A percentile compares a stretch with the other conserved stretches of the same genome.
Evolutionary conservation across 2,113 vertebrate genomes (phyloP).

Genomic region (Rhineura floridana): DNA sequence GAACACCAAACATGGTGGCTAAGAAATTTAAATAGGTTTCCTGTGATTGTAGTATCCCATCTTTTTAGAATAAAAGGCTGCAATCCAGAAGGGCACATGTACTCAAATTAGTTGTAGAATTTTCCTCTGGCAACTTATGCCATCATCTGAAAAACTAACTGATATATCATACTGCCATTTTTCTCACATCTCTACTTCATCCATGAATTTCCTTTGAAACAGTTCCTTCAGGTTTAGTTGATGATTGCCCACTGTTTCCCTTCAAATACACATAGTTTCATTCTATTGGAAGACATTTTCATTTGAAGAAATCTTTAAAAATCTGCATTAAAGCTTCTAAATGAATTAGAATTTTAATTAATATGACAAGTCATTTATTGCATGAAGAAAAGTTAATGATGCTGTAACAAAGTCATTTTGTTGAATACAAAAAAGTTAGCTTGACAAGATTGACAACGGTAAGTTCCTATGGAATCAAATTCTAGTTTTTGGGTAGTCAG

Average conservation of each 20-base stretch:
- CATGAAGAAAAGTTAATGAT: not conserved
- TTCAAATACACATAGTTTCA: not conserved
- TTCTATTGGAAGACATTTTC: not conserved
- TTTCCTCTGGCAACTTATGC: too few relatives aligned
- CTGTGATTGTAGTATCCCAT: not conserved
- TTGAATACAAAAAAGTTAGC: not conserved
- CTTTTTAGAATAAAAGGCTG: not conserved
- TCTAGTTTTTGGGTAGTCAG: not conserved
- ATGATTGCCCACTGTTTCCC: not conserved
- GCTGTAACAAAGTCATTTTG: not conserved
- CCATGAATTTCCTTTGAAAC: not conserved
- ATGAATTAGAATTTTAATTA: not conserved
- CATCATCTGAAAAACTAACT: not conserved
- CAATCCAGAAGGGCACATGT: not conserved
- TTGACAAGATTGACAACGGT: too few relatives aligned
- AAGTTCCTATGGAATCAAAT: not conserved
- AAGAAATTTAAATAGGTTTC: not conserved
- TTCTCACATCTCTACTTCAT: not conserved
- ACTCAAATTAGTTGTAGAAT: not conserved
- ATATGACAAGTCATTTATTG: constrained; percentile 1
- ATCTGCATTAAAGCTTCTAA: not conserved
- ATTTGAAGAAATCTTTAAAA: not conserved
- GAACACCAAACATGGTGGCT: not conserved
- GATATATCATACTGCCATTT: not conserved
- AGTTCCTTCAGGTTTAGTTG: not conserved